A percentile compares a stretch with the other conserved stretches of the same genome.
phyloP scores from a whole-genome alignment of 64 coral and sea anemone species.

The Orbicella faveolata region DNA sequence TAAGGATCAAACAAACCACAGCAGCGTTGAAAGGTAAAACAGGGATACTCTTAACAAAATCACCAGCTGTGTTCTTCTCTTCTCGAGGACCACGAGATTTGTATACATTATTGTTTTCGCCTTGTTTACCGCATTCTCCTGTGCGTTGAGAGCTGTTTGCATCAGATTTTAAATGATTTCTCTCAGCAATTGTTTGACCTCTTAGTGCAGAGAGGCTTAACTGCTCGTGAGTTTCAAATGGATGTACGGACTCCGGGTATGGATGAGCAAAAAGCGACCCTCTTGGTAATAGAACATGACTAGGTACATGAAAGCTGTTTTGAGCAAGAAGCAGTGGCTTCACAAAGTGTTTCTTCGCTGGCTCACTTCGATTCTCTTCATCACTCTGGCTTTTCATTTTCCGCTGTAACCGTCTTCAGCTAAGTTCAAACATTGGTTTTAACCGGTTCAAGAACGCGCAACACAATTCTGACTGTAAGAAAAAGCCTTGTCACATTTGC shows the following conservation, averaged over 20 bases:
- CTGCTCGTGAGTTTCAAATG: slow-evolving; percentile 41
- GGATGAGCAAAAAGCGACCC: slow-evolving; percentile 52
- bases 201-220: slow-evolving; percentile 4
- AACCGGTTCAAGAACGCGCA: background rate
- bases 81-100: background rate
- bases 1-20: slow-evolving; percentile 58
- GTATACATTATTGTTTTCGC: background rate
- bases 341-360: slow-evolving; percentile 2
- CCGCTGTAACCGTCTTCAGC: background rate
- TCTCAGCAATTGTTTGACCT: background rate
- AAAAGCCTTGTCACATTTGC: slow-evolving; percentile 12
- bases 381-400: background rate
- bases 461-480: background rate
- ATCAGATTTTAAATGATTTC: slow-evolving; percentile 18
- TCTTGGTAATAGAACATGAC: slow-evolving; percentile 51
- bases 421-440: background rate
- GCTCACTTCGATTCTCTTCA: background rate
- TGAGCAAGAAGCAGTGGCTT: slow-evolving; percentile 53
- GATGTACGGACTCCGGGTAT: slow-evolving; percentile 41
- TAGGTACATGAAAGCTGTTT: slow-evolving; percentile 62
- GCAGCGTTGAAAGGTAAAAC: slow-evolving; percentile 62
- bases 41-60: slow-evolving; percentile 25
- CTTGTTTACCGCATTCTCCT: background rate
- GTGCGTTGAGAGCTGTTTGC: background rate
- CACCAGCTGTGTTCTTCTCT: background rate